Evolutionary conservation across 2,797 vertebrate species (phyloP).

Genomic region (Enteromius argenteus): DNA sequence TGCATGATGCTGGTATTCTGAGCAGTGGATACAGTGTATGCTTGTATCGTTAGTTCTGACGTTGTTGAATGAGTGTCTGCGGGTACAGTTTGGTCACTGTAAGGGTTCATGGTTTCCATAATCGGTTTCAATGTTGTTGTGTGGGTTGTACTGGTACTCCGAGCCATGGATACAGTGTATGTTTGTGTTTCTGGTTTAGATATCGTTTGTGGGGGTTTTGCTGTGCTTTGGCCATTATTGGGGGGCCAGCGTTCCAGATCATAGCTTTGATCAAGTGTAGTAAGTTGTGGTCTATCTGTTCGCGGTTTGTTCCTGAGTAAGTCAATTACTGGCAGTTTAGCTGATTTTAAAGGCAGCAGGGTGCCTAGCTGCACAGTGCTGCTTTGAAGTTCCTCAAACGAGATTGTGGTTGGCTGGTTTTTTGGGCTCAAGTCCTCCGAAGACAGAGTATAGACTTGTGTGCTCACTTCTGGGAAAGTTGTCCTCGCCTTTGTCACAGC

Average conservation of each 20-base stretch:
- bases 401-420: conserved; percentile 65
- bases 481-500: neutral
- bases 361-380: conserved; percentile 65
- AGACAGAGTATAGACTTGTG: conserved; percentile 27
- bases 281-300: conserved; percentile 58
- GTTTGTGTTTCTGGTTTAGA: conserved; percentile 46
- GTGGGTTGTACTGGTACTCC: conserved; percentile 50
- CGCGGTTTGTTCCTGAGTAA: conserved; percentile 59
- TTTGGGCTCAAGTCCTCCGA: conserved; percentile 52
- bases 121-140: conserved; percentile 47
- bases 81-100: conserved; percentile 40
- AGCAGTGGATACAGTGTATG: neutral
- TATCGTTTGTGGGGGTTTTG: conserved; percentile 59
- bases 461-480: conserved; percentile 9
- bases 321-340: conserved; percentile 60
- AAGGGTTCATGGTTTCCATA: conserved; percentile 37
- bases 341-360: conserved; percentile 67
- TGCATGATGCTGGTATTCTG: conserved; percentile 52
- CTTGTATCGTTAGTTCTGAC: neutral
- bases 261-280: conserved; percentile 67
- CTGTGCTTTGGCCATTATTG: conserved; percentile 63
- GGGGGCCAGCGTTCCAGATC: conserved; percentile 65
- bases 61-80: conserved; percentile 43
- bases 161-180: conserved; percentile 6
- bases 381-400: conserved; percentile 57